Base-by-base conservation (phyloP, 1,140 invertebrate species). In the Drosophila truncata region DNA sequence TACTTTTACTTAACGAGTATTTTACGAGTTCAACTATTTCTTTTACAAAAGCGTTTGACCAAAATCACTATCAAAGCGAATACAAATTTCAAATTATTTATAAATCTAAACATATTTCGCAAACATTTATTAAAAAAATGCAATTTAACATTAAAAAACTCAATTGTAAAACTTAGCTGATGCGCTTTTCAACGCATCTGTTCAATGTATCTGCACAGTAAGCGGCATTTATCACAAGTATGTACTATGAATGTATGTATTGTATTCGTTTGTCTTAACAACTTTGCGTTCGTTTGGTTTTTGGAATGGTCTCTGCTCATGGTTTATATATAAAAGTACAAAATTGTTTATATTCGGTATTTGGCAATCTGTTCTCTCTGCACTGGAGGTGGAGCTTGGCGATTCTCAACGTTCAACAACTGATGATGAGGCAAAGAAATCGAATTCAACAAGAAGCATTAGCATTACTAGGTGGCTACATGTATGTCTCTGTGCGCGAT, bases 201-300 rank as follows among this genome's bases (percentile, higher is more conserved):
- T 20, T 52, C 46, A 47, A 33, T 52, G 27, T 33, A 82, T 82
- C 83, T 87, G 81, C 80, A 72, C 80, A 90, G 82, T 66, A 74
- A 83, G 78, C 84, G 84, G 74, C 78, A 76, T 82, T 90, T 90
- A 90, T 90, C 85, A 90, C 85, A 90, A 85, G 82, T 90, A 69
- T 80, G 64, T 79, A 90, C 82, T 78, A 78, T 70, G 37, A 70
- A 60, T 81, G 60, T 50, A 50, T 50, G 54, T 49, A 29, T 49
- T 49, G 50, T 58, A 58, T 31, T 25, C 47, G 31, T 73, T 18
- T 62, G 57, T 78, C 37, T 78, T 59, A 62, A 78, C 76, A 78
- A 79, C 64, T 61, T n/a, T 67, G 55, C 72, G 49, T 66, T 54
- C 25, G 31, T 39, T 77, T 59, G 37, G 16, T 50, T 35, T 52